A percentile compares a stretch with the other conserved stretches of the same genome.
phyloP scores from a whole-genome alignment of 2,113 vertebrate species.

The Harpagus bidentatus region DNA sequence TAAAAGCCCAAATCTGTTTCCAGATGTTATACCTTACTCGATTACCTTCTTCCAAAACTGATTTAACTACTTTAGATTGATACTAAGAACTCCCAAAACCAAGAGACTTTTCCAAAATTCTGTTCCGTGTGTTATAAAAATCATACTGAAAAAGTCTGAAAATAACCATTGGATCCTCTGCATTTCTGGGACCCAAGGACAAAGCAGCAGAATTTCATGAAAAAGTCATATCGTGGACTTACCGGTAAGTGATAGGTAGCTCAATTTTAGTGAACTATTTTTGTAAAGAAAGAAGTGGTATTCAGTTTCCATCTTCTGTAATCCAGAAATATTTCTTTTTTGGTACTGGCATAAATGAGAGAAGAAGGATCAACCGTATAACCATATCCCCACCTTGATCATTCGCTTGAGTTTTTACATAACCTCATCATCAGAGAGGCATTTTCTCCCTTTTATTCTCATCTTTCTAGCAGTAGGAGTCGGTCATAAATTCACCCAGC shows the following conservation, averaged over 20 bases:
- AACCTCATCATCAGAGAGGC: not conserved
- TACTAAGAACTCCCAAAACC: not conserved
- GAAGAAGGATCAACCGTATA: not conserved
- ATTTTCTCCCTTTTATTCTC: not conserved
- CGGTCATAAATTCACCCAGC: not conserved
- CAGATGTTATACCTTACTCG: not conserved
- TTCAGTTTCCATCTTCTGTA: not conserved
- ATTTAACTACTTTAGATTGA: not conserved
- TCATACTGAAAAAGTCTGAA: not conserved
- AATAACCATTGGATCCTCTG: not conserved
- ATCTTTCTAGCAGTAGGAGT: not conserved
- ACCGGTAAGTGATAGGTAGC: not conserved
- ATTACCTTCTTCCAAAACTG: not conserved
- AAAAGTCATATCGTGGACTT: not conserved
- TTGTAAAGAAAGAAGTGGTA: not conserved
- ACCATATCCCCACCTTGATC: not conserved
- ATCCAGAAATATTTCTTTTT: not conserved
- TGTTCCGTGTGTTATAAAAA: not conserved
- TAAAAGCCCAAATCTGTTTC: not conserved
- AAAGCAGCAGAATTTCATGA: not conserved
- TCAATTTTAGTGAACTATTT: not conserved
- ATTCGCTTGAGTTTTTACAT: fast-evolving
- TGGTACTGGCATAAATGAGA: not conserved
- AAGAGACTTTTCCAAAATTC: not conserved
- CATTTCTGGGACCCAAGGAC: not conserved